phyloP scores from a whole-genome alignment of 2,888 invertebrate species.

The Drosophila bunnanda region DNA sequence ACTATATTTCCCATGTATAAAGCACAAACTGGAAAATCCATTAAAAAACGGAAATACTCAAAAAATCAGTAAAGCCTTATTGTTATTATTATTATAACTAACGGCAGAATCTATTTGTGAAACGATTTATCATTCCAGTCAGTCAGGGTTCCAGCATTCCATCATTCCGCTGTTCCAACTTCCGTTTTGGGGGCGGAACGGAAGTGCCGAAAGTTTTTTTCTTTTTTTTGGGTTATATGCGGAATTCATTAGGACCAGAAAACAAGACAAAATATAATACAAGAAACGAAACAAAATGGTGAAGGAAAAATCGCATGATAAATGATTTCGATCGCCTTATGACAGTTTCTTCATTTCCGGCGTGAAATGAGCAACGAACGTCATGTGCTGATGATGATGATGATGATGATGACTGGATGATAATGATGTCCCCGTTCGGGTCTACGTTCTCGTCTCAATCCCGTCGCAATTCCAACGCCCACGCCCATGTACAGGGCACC shows the following conservation, averaged over 20 bases:
- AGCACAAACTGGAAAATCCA: conserved; percentile 47
- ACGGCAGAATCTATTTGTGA: conserved; percentile 21
- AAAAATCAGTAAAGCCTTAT: conserved; percentile 43
- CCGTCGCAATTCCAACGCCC: conserved; percentile 20
- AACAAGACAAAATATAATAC: conserved; percentile 61
- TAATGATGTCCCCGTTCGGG: conserved; percentile 13
- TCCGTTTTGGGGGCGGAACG: conserved; percentile 44
- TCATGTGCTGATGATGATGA: conserved; percentile 40
- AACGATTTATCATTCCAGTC: conserved; percentile 43
- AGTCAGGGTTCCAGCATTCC: conserved; percentile 11
- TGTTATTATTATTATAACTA: conserved; percentile 6
- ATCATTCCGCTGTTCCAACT: conserved; percentile 50
- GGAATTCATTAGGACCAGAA: conserved; percentile 45
- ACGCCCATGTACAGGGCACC: conserved; percentile 10
- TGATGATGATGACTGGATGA: conserved; percentile 58
- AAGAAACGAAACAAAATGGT: neutral
- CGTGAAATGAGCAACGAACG: conserved; percentile 68
- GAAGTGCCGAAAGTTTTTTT: conserved; percentile 28
- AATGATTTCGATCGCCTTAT: conserved; percentile 82
- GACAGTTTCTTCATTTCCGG: conserved; percentile 84
- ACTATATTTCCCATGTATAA: neutral
- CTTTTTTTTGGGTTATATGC: conserved; percentile 11
- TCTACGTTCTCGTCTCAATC: conserved; percentile 16
- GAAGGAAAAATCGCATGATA: conserved; percentile 78
- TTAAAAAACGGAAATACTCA: conserved; percentile 69